A percentile compares a stretch with the other conserved stretches of the same genome.
These are phyloP conservation scores for Hirtodrosophila trivittata DNA, from an alignment of 2,888 invertebrate genomes.

Conservation along the genomic window DNA sequence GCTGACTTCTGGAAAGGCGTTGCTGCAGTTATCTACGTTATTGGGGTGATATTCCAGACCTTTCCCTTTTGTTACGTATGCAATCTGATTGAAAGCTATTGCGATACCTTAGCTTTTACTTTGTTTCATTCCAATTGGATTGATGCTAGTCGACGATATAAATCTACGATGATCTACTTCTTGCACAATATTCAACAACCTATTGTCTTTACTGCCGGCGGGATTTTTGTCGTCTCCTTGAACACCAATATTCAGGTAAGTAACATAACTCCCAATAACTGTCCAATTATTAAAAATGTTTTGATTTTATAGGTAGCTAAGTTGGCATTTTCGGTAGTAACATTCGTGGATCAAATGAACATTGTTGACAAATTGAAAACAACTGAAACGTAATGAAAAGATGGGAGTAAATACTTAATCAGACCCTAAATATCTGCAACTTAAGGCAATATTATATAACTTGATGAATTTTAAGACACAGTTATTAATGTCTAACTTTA, in stretches of 20 bases:
- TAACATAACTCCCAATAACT: too few relatives aligned
- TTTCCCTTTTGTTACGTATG: slow-evolving; percentile 13
- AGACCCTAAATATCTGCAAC: too few relatives aligned
- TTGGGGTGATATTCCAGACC: background rate
- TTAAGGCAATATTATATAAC: too few relatives aligned
- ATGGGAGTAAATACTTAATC: too few relatives aligned
- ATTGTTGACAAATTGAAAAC: too few relatives aligned
- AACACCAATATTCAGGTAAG: slow-evolving; percentile 1
- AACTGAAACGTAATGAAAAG: too few relatives aligned
- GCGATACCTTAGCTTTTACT: background rate
- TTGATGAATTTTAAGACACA: too few relatives aligned
- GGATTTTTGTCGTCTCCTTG: background rate
- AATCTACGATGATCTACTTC: slow-evolving; percentile 3
- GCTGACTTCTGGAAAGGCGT: background rate
- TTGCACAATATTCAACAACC: slow-evolving; percentile 10
- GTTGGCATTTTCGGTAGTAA: too few relatives aligned
- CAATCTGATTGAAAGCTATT: background rate
- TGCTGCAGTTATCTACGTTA: background rate
- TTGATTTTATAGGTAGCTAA: too few relatives aligned
- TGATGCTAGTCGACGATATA: slow-evolving; percentile 8
- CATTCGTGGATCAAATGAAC: too few relatives aligned
- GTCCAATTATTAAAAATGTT: too few relatives aligned
- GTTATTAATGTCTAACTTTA: too few relatives aligned
- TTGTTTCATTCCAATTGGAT: slow-evolving; percentile 18
- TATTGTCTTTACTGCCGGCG: slow-evolving; percentile 2